Conservation (phyloP, 2,888 invertebrate species). For the Synergus gifuensis region DNA sequence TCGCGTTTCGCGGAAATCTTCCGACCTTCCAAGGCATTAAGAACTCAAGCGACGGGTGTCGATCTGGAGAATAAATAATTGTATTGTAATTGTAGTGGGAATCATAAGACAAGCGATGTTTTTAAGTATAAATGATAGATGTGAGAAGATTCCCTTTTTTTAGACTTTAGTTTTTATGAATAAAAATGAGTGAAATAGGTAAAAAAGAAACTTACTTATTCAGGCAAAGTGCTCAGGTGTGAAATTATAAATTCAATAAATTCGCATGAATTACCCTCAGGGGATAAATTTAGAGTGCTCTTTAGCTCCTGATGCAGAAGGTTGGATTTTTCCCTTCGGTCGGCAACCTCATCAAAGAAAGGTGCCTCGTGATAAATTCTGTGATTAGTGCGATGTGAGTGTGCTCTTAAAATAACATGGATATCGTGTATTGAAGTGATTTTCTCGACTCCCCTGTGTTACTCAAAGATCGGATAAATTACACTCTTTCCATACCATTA, state of each 20-base stretch:
- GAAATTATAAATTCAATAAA: conserved; percentile 3
- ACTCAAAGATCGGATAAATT: conserved; percentile 18
- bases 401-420: conserved; percentile 18
- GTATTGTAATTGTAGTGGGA: background rate
- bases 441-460: conserved; percentile 8
- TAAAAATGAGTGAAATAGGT: background rate
- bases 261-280: background rate
- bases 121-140: background rate
- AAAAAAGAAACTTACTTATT: background rate
- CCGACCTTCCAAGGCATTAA: background rate
- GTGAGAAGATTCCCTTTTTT: background rate
- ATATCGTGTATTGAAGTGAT: conserved; percentile 27
- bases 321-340: background rate
- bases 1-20: background rate
- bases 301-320: background rate
- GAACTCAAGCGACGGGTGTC: background rate
- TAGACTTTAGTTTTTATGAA: background rate
- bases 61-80: background rate
- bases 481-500: conserved; percentile 36
- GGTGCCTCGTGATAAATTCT: background rate
- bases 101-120: too few species aligned
- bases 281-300: background rate
- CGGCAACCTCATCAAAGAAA: conserved; percentile 9
- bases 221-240: background rate
- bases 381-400: conserved; percentile 16